A percentile compares a stretch with the other conserved stretches of the same genome.
Evolutionary conservation across 2,113 vertebrate genomes (phyloP).

Genomic region (Sciurus niger): DNA sequence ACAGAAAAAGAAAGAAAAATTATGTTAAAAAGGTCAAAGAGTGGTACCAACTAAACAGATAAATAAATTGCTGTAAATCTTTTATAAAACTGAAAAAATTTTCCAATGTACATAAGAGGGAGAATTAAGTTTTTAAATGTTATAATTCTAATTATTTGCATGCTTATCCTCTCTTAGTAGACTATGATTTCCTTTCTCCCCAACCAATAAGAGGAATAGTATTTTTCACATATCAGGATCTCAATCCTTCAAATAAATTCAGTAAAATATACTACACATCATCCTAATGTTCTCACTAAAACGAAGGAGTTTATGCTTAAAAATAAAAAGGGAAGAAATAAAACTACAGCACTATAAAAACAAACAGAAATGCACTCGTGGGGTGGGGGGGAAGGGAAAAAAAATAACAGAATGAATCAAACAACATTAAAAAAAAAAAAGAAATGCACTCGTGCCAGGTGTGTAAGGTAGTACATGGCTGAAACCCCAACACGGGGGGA

Average conservation of each 20-base stretch:
- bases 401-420: too few relatives aligned
- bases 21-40: background rate
- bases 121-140: conserved; percentile 13
- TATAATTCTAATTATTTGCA: conserved; percentile 52
- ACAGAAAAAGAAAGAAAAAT: conserved; percentile 42
- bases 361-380: background rate
- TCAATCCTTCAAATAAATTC: conserved; percentile 57
- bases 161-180: background rate
- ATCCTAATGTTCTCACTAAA: conserved; percentile 18
- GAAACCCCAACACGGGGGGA: too few relatives aligned
- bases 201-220: conserved; percentile 10
- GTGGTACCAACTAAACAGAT: background rate
- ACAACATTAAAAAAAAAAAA: background rate
- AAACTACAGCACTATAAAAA: background rate
- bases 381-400: too few relatives aligned
- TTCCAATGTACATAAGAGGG: background rate
- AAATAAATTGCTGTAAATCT: conserved; percentile 2
- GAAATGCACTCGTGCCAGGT: background rate
- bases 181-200: conserved; percentile 50
- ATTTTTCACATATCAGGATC: background rate
- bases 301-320: background rate
- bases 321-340: background rate
- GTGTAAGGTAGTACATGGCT: too few relatives aligned
- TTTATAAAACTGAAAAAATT: conserved; percentile 55
- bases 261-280: conserved; percentile 46